phyloP scores from a whole-genome alignment of 2,113 vertebrate genomes.

The Peucedramus taeniatus region DNA sequence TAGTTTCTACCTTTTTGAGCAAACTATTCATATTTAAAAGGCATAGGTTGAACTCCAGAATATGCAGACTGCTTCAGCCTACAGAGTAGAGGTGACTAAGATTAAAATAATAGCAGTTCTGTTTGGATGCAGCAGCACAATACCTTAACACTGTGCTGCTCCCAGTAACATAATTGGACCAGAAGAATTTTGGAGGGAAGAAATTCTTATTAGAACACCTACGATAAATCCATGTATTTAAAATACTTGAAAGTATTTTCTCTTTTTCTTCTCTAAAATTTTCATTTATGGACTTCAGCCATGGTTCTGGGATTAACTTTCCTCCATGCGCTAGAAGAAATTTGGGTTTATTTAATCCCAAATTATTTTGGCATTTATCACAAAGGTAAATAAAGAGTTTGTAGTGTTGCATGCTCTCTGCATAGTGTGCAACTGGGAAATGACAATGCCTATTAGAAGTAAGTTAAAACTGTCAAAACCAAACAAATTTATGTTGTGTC shows the following conservation, averaged over 20 bases:
- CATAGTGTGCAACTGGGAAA: not conserved
- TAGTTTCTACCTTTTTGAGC: not conserved
- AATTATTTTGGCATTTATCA: constrained; percentile 43
- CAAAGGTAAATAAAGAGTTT: constrained; percentile 67
- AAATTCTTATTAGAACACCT: not conserved
- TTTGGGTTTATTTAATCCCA: constrained; percentile 37
- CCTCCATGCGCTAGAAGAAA: not conserved
- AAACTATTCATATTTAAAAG: not conserved
- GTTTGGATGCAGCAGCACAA: not conserved
- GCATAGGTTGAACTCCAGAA: not conserved
- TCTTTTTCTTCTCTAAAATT: not conserved
- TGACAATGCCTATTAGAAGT: not conserved
- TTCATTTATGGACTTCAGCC: not conserved
- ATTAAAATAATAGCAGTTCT: not conserved
- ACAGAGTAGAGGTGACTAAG: not conserved
- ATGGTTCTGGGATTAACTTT: not conserved
- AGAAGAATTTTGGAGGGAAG: not conserved
- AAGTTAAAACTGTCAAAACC: not conserved
- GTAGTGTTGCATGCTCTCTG: constrained; percentile 16
- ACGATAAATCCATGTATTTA: not conserved
- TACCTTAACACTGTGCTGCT: not conserved
- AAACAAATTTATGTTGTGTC: not conserved
- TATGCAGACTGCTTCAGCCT: not conserved
- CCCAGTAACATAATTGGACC: not conserved
- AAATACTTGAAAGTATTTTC: not conserved